Conservation (phyloP, 2,113 vertebrate species). For the Alligator mississippiensis region DNA sequence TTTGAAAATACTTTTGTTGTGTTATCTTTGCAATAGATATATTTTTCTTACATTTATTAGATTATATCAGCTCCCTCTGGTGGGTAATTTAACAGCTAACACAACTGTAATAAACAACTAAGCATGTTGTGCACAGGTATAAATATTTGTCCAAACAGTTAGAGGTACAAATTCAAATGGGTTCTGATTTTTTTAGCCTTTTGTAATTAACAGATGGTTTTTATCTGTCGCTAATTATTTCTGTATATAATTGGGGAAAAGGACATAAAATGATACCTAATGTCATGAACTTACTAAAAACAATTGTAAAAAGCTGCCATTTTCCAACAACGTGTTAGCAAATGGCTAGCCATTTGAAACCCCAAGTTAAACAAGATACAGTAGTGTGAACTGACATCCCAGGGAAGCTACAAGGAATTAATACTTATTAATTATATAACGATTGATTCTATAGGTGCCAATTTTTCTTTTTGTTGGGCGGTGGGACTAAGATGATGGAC, state of each 20-base stretch:
- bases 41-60: neutral
- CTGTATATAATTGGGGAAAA: neutral
- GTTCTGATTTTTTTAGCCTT: neutral
- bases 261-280: neutral
- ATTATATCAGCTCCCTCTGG: slow-evolving; percentile 59
- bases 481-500: no score
- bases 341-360: neutral
- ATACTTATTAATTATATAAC: neutral
- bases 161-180: neutral
- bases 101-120: neutral
- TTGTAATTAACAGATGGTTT: neutral
- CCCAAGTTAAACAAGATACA: neutral
- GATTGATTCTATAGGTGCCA: neutral
- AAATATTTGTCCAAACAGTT: neutral
- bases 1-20: slow-evolving; percentile 5
- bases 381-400: neutral
- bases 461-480: neutral
- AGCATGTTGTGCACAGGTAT: neutral
- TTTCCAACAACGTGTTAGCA: neutral
- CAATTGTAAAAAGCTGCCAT: neutral
- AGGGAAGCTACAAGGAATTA: neutral
- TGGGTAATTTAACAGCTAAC: slow-evolving; percentile 13
- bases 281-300: neutral
- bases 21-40: neutral
- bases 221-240: neutral